Base-by-base conservation (phyloP, 2,888 invertebrate genomes). In the Drosophila setosimentum region DNA sequence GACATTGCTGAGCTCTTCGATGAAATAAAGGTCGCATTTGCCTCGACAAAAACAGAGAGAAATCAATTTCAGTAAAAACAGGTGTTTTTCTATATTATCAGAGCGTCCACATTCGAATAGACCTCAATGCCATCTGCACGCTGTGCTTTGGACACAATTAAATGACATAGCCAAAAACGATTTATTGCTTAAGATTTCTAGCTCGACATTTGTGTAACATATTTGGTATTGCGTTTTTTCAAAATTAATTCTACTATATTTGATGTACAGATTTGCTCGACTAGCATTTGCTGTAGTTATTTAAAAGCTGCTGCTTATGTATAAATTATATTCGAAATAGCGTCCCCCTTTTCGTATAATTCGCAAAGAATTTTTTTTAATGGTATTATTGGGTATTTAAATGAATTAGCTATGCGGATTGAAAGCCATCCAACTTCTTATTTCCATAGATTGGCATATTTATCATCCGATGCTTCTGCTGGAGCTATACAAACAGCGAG, bases 11-110 rank as follows among this genome's bases (percentile, higher is more conserved):
- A 53, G 53, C 57, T 51, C 83, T 74, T 64, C 72, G 71, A 65
- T 80, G 67, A 70, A 78, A 80, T 89, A 87, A 87, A 87, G 89
- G 87, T 87, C 88, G 81, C 63, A 53, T 66, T 60, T 62, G 86
- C 64, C 53, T 57, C 54, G 45, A 66, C 61, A 60, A 40, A 55
- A 37, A 54, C 59, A 60, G 51, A 40, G 27, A 59, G 71, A 71
- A 68, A 68, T 50, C 75, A 67, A 72, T 67, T 54, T 50, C 40
- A 63, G 66, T 55, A 68, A 68, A 70, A 79, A 76, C 89, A 89
- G 85, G 85, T 89, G 85, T 86, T 87, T 84, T 78, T 82, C 42
- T 54, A 29, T 35, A 21, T 40, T 48, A 32, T n/a, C 33, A 21
- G 37, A 48, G 21, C 48, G 53, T 49, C 54, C 45, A 32, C 30